A percentile compares a stretch with the other conserved stretches of the same genome.
These are phyloP conservation scores for Prionace glauca DNA, from an alignment of 2,797 vertebrate species.

Conservation along the genomic window DNA sequence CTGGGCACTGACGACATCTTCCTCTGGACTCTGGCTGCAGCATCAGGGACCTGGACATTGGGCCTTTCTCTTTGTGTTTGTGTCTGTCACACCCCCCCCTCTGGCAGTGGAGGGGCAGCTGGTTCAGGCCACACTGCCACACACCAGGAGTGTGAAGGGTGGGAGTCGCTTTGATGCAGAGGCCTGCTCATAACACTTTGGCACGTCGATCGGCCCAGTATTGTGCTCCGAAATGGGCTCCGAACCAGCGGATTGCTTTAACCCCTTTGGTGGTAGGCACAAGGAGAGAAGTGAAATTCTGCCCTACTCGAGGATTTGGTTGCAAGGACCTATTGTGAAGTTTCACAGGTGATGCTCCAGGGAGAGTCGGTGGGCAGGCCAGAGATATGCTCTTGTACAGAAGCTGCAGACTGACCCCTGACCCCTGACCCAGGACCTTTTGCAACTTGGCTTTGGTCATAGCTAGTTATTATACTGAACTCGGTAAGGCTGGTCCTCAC, in stretches of 20 bases:
- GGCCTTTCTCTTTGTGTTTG: not conserved
- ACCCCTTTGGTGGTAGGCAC: too few species aligned
- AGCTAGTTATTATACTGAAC: not conserved
- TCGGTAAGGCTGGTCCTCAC: conserved; percentile 29
- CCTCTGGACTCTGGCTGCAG: too few species aligned
- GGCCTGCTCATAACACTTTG: too few species aligned
- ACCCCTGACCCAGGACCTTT: not conserved
- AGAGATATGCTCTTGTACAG: not conserved
- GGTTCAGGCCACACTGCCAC: too few species aligned
- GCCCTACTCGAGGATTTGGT: not conserved
- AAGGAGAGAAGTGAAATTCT: not conserved
- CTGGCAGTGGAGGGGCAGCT: too few species aligned
- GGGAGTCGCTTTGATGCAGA: too few species aligned
- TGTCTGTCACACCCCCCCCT: not conserved
- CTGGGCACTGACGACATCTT: too few species aligned
- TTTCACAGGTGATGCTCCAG: not conserved
- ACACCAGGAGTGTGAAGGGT: too few species aligned
- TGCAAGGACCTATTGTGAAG: not conserved
- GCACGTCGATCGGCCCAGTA: too few species aligned
- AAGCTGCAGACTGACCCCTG: not conserved
- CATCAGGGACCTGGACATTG: too few species aligned
- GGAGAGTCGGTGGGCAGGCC: not conserved
- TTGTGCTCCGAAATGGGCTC: too few species aligned
- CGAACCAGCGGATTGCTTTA: too few species aligned
- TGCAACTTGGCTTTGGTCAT: not conserved